Conservation (phyloP, 2,888 invertebrate genomes). For the Rugalucina vietnamica region DNA sequence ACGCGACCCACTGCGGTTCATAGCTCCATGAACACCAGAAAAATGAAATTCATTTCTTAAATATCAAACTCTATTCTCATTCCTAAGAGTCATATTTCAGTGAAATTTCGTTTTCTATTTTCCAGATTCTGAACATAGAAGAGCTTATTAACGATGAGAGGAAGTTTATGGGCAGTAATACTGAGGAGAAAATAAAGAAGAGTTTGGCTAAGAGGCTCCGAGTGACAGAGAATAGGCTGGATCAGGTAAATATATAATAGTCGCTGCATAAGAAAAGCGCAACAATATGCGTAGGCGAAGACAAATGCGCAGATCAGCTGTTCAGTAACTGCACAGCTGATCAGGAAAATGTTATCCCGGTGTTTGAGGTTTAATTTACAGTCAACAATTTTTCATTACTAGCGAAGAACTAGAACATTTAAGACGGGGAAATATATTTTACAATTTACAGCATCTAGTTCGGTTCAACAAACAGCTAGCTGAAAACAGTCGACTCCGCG, state of each 20-base stretch:
- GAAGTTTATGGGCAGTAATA: constrained; percentile 59
- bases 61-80: too few species aligned
- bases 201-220: constrained; percentile 61
- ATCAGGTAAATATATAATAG: constrained; percentile 74
- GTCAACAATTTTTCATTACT: too few species aligned
- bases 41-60: too few species aligned
- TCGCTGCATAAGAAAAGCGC: too few species aligned
- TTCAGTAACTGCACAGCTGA: too few species aligned
- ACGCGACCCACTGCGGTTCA: too few species aligned
- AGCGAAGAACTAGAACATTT: too few species aligned
- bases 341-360: background rate
- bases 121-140: constrained; percentile 61
- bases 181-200: constrained; percentile 50
- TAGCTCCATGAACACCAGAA: too few species aligned
- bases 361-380: too few species aligned
- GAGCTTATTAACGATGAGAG: constrained; percentile 62
- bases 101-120: background rate
- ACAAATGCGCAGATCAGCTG: too few species aligned
- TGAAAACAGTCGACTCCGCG: constrained; percentile 85
- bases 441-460: constrained; percentile 70
- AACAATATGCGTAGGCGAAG: too few species aligned
- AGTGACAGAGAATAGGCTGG: constrained; percentile 76
- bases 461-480: constrained; percentile 78
- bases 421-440: too few species aligned
- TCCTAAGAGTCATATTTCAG: background rate